A percentile compares a stretch with the other conserved stretches of the same genome.
phyloP scores from a whole-genome alignment of 2,888 invertebrate genomes.

The Standfussiana lucernea region DNA sequence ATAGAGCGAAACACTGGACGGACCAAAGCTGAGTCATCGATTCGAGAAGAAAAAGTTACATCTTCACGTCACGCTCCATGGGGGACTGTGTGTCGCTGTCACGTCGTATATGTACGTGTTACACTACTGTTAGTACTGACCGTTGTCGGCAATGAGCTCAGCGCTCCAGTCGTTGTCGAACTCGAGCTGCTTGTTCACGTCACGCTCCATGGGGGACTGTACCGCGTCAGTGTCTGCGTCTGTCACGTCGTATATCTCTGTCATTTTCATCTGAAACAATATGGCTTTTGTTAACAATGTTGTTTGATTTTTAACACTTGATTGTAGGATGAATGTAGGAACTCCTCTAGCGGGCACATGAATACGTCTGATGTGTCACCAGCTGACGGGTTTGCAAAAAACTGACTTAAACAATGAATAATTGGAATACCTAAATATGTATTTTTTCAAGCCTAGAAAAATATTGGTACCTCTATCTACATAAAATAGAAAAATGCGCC shows the following conservation, averaged over 20 bases:
- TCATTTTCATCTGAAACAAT: constrained; percentile 93
- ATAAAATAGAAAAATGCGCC: background rate
- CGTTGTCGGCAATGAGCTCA: constrained; percentile 82
- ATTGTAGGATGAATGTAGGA: background rate
- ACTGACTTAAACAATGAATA: background rate
- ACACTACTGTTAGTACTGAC: constrained; percentile 66
- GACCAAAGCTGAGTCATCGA: background rate
- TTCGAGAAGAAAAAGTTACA: background rate
- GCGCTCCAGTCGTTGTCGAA: constrained; percentile 92
- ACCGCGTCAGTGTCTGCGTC: constrained; percentile 93
- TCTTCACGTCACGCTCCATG: constrained; percentile 87
- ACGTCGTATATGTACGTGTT: constrained; percentile 17
- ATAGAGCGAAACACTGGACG: background rate
- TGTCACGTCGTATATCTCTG: constrained; percentile 97
- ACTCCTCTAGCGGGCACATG: background rate
- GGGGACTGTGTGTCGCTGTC: constrained; percentile 84
- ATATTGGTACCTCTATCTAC: background rate
- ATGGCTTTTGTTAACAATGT: background rate
- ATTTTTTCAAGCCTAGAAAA: background rate
- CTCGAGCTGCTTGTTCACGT: constrained; percentile 91
- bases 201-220: constrained; percentile 91
- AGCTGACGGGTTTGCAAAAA: background rate
- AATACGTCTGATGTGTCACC: background rate
- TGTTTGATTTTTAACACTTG: background rate
- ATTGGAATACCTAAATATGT: background rate